A percentile compares a stretch with the other conserved stretches of the same genome.
phyloP scores from a whole-genome alignment of 37 sponge, comb jelly and placozoan species.

The Haliclona indistincta region DNA sequence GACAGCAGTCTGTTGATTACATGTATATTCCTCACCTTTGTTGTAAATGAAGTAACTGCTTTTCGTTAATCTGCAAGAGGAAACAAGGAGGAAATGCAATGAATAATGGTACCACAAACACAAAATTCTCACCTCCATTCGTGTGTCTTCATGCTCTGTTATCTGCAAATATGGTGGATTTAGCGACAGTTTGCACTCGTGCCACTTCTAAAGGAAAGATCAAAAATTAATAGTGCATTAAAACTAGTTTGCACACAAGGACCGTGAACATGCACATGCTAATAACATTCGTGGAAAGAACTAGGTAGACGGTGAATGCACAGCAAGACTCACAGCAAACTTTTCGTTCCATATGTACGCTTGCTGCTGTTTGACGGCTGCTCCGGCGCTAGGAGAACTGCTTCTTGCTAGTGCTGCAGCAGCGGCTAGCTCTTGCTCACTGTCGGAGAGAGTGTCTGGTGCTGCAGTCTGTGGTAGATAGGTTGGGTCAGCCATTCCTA shows the following conservation, averaged over 20 bases:
- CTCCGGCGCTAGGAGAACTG: neutral
- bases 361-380: conserved; percentile 26
- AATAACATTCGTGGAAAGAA: neutral
- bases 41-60: conserved; percentile 58
- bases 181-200: conserved; percentile 56
- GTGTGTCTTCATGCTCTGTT: conserved; percentile 65
- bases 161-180: conserved; percentile 46
- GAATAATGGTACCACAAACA: neutral
- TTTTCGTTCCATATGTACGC: conserved; percentile 72
- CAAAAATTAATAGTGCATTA: neutral
- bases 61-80: conserved; percentile 50
- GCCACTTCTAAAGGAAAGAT: conserved; percentile 59
- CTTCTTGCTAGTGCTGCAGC: neutral
- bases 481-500: too few relatives aligned
- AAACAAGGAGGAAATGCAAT: conserved; percentile 2
- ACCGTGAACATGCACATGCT: neutral
- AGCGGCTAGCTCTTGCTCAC: neutral
- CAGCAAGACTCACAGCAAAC: conserved; percentile 45
- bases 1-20: too few relatives aligned
- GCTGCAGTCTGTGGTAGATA: too few relatives aligned
- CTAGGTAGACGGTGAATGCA: neutral
- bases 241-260: too few relatives aligned
- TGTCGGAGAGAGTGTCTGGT: neutral
- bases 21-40: conserved; percentile 69
- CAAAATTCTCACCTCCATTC: conserved; percentile 50